These are phyloP conservation scores for Rhynchophorus ferrugineus DNA, from an alignment of 1,140 invertebrate genomes.

Conservation along the genomic window DNA sequence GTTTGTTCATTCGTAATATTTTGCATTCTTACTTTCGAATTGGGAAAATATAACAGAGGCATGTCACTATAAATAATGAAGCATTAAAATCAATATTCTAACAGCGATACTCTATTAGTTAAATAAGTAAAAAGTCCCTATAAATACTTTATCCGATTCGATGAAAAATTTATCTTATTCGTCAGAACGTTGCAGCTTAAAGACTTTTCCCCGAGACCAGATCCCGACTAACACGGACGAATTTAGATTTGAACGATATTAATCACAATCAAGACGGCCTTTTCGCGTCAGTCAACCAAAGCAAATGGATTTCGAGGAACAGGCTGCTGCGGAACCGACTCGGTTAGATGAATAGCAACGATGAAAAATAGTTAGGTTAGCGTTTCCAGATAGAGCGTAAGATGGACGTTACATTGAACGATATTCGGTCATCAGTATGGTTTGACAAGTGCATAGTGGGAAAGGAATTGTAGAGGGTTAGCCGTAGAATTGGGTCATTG, in stretches of 20 bases:
- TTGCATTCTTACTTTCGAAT: too few relatives aligned
- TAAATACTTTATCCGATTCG: too few relatives aligned
- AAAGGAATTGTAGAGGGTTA: not conserved
- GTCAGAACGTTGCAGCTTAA: too few relatives aligned
- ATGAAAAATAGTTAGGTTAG: not conserved
- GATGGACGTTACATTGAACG: not conserved
- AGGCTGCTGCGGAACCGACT: not conserved
- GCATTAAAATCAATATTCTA: too few relatives aligned
- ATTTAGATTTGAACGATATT: not conserved
- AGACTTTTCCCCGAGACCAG: too few relatives aligned
- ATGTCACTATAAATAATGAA: too few relatives aligned
- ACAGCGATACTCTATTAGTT: too few relatives aligned
- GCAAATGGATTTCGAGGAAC: not conserved
- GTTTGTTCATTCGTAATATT: too few relatives aligned
- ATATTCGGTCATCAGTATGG: not conserved
- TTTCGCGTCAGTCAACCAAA: not conserved
- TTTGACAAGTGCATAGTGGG: not conserved
- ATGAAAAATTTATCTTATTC: too few relatives aligned
- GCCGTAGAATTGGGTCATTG: too few relatives aligned
- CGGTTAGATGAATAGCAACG: not conserved
- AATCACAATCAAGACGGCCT: not conserved
- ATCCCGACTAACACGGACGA: not conserved
- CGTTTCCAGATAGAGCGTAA: not conserved
- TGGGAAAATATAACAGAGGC: too few relatives aligned
- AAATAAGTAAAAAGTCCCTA: too few relatives aligned